Conservation (phyloP, 2,888 invertebrate genomes). For the Drosophila longiperda region DNA sequence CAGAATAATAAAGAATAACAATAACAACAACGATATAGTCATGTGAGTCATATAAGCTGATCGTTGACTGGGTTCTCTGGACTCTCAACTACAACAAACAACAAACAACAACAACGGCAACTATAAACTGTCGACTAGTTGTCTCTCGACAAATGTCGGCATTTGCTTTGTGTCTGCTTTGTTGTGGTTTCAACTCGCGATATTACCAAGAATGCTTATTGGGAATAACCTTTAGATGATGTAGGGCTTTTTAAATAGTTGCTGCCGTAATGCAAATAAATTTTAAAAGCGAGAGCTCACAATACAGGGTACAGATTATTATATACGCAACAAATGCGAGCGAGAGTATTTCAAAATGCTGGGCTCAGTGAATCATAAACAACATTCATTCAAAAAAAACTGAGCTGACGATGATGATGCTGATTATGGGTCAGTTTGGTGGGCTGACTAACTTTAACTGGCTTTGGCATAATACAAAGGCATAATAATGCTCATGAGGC, state of each 20-base stretch:
- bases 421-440: constrained; percentile 28
- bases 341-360: constrained; percentile 41
- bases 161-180: constrained; percentile 38
- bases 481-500: constrained; percentile 40
- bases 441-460: constrained; percentile 46
- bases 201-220: constrained; percentile 49
- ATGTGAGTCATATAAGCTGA: constrained; percentile 58
- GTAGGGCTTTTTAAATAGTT: constrained; percentile 55
- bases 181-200: constrained; percentile 31
- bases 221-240: constrained; percentile 46
- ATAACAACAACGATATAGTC: constrained; percentile 31
- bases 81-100: background rate
- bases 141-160: constrained; percentile 25
- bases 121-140: constrained; percentile 4
- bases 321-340: constrained; percentile 17
- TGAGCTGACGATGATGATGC: constrained; percentile 11
- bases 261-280: constrained; percentile 13
- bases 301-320: constrained; percentile 6
- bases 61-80: constrained; percentile 43
- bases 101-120: background rate
- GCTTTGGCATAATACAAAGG: constrained; percentile 22
- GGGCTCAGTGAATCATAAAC: constrained; percentile 46
- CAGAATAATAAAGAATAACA: constrained; percentile 21
- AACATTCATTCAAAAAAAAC: constrained; percentile 24
- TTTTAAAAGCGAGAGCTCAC: constrained; percentile 25